Conservation (phyloP, 2,888 invertebrate species). For the Galerucella nymphaeae region DNA sequence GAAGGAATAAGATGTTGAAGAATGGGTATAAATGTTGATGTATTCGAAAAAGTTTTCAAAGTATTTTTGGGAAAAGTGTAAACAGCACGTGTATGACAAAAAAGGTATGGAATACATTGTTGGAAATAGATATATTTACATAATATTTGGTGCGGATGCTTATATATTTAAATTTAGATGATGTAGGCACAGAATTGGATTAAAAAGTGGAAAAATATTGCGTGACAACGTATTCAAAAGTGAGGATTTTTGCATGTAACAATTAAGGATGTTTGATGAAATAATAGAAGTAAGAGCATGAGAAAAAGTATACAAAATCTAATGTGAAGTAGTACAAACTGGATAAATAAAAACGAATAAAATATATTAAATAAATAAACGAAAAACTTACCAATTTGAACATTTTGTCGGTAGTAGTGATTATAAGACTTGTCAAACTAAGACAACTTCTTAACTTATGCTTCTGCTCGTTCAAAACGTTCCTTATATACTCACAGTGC, state of each 20-base stretch:
- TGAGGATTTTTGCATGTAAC: no score
- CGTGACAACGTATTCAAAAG: no score
- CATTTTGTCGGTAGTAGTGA: conserved; percentile 40
- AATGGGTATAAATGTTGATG: background rate
- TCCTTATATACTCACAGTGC: conserved; percentile 34
- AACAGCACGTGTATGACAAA: background rate
- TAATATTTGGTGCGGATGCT: background rate
- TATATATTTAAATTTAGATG: background rate
- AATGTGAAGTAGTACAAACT: no score
- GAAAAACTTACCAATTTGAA: conserved; percentile 47
- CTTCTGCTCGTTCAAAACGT: background rate
- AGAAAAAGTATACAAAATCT: no score
- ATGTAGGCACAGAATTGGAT: no score
- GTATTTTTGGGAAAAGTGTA: background rate
- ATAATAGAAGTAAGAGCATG: no score
- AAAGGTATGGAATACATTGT: background rate
- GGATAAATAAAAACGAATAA: no score
- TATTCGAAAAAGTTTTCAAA: background rate
- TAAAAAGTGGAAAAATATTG: no score
- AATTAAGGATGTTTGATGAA: no score
- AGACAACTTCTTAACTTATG: conserved; percentile 42
- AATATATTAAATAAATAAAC: conserved; percentile 21
- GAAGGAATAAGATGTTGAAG: background rate
- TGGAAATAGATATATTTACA: background rate
- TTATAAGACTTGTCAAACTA: conserved; percentile 35